These are phyloP conservation scores for Xestia rhomboidea DNA, from an alignment of 2,888 invertebrate genomes.

Conservation along the genomic window DNA sequence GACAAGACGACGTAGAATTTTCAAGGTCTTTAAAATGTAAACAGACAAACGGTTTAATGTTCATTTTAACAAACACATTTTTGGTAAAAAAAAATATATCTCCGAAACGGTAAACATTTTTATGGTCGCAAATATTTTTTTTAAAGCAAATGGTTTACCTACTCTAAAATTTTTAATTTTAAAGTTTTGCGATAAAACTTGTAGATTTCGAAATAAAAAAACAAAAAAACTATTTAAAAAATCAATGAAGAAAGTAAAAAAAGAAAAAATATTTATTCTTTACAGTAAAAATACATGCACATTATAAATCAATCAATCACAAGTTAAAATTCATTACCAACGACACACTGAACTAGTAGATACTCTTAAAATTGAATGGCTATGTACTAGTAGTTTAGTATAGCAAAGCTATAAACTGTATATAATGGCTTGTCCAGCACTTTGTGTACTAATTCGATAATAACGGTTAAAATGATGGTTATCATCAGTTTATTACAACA, in stretches of 20 bases:
- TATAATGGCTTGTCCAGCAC: conserved; percentile 24
- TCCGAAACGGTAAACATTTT: no score
- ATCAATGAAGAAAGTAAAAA: neutral
- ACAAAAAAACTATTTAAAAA: no score
- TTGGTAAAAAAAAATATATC: no score
- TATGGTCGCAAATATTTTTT: no score
- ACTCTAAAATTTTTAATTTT: no score
- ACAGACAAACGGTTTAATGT: neutral
- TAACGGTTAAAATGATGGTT: conserved; percentile 28
- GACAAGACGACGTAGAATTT: neutral
- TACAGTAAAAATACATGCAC: neutral
- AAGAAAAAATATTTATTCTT: neutral
- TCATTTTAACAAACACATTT: neutral
- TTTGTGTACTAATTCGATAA: conserved; percentile 27
- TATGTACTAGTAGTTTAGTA: neutral
- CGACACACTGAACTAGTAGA: neutral
- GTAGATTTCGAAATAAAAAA: no score
- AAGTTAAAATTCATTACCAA: neutral
- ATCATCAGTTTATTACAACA: conserved; percentile 7
- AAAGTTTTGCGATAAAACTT: no score
- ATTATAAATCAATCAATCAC: neutral
- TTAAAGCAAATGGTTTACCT: no score
- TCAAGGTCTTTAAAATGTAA: conserved; percentile 8
- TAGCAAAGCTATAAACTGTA: conserved; percentile 19
- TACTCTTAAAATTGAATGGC: neutral